Evolutionary conservation across 2,888 invertebrate species (phyloP).

Genomic region (Pyrochroa serraticornis): DNA sequence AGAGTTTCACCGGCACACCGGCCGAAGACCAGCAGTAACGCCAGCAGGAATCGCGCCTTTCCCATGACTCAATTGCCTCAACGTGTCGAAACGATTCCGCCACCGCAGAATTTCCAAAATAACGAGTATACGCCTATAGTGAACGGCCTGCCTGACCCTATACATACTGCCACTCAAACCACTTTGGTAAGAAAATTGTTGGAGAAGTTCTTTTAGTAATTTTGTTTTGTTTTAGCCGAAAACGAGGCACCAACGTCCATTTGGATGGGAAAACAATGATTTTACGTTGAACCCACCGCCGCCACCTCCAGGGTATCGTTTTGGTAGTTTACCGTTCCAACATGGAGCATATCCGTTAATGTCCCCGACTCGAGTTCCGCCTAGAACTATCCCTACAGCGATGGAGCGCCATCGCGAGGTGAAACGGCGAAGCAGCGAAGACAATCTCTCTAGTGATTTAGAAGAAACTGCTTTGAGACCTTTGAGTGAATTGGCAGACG

Average conservation of each 20-base stretch:
- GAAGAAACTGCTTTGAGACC: slow-evolving; percentile 50
- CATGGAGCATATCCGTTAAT: slow-evolving; percentile 65
- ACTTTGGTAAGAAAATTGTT: slow-evolving; percentile 70
- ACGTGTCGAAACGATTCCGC: slow-evolving; percentile 52
- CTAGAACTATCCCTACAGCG: slow-evolving; percentile 72
- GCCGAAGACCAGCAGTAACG: slow-evolving; percentile 64
- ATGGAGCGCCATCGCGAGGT: slow-evolving; percentile 82
- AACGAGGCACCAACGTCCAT: slow-evolving; percentile 76
- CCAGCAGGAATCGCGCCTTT: slow-evolving; percentile 53
- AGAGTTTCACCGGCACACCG: slow-evolving; percentile 77
- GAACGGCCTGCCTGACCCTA: slow-evolving; percentile 56
- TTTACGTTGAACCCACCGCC: slow-evolving; percentile 62
- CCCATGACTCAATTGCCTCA: slow-evolving; percentile 48
- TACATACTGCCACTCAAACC: slow-evolving; percentile 75
- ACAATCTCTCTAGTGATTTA: slow-evolving; percentile 54
- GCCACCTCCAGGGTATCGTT: slow-evolving; percentile 67
- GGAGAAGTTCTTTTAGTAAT: no score
- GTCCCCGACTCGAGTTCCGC: slow-evolving; percentile 64
- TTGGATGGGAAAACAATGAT: slow-evolving; percentile 69
- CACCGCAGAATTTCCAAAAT: slow-evolving; percentile 57
- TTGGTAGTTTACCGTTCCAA: slow-evolving; percentile 72
- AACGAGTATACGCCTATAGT: slow-evolving; percentile 40
- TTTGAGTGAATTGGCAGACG: slow-evolving; percentile 58
- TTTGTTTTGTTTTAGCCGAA: slow-evolving; percentile 66
- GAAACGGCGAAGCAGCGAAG: slow-evolving; percentile 62